Base-by-base conservation (phyloP, 2,888 invertebrate species). In the Ellobium chinense region DNA sequence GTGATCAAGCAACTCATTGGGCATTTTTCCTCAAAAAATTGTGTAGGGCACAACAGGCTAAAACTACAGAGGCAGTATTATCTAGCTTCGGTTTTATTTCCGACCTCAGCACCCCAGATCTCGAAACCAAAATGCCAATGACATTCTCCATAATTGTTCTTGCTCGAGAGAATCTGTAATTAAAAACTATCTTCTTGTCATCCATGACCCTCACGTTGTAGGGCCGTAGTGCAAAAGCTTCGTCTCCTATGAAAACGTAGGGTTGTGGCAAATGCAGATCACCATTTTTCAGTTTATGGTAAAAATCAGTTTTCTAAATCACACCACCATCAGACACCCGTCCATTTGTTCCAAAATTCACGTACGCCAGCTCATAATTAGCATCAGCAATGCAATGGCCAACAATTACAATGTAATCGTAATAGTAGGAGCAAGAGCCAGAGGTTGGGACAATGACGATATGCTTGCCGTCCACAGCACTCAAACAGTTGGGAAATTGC, bases 311-410 rank as follows among this genome's bases (percentile, higher is more conserved):
- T 9, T 54, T 2, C 9, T 54, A 39, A 54, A 54, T 70, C 9
- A 54, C 70, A 14, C 24, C 70, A 12, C 70, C 70, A 70, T 70
- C 70, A 2, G 70, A 70, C 12, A 70, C 70, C 2, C 70, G 54
- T 24, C 54, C 46, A 70, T 70, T 70, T 7, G 70, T 70, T 7
- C 54, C 70, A 54, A 70, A 70, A 70, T 29, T 39, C 46, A 46
- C 56, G 9, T 70, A 70, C 27, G 46, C 54, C 12, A 70, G 24
- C 27, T 70, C 70, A 24, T 39, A 70, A 54, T 54, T 54, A 24
- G 70, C 70, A 70, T 70, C 46, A 29, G 70, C 70, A 24, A 46
- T n/a, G n/a, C n/a, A n/a, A n/a, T n/a, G n/a, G n/a, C n/a, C n/a
- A n/a, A n/a, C n/a, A n/a, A 68, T 37, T 18, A 21, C 68, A 12